Evolutionary conservation across 1,140 invertebrate species (phyloP), one percentile per base, ranked within the genome.

Genomic region (Pristionchus pacificus): DNA sequence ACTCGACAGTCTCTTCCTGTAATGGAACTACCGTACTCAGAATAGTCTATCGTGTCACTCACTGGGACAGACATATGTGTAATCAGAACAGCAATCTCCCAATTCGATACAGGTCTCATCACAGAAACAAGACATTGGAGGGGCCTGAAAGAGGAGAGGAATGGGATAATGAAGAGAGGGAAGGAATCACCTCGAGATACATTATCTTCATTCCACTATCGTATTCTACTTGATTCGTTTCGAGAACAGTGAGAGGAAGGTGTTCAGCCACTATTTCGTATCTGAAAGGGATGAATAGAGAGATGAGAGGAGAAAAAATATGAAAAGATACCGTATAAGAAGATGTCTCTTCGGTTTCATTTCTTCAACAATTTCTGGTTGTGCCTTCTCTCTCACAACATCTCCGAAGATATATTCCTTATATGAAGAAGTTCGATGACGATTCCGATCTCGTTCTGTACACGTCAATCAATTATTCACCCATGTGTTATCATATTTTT

Each of bases 1-100:
- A 80, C 68, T 33, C 71, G 32, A 60, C 78, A 80, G 31, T 79
- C 77, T 31, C 58, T 27, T 13, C 71, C 78, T 78, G 61, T 38
- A 79, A 63, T 29, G 24, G n/a, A 19, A 3, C 33, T 33, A 28
- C 1, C 58, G 19, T 27, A 31, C 13, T 15, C 19, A 27, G 29
- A 31, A 25, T 19, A 38, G 28, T 60, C 28, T 60, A n/a, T n/a
- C n/a, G n/a, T n/a, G n/a, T n/a, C n/a, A 71, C 75, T 71, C 32
- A 76, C 75, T 73, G 19, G 75, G 75, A 32, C 75, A 76, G 1
- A 75, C 72, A 65, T 65, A 76, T 14, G 75, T 76, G 62, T 76
- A 76, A 64, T 76, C 75, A 25, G 74, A 76, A 33, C 75, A 76
- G 60, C 75, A 76, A 55, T 76, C 75, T 28, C 75, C 75, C 1